Percentiles rank a stretch among this genome's conserved stretches.
These are phyloP conservation scores for Myoxocephalus aenaeus DNA, from an alignment of 2,797 vertebrate genomes.

Conservation along the genomic window DNA sequence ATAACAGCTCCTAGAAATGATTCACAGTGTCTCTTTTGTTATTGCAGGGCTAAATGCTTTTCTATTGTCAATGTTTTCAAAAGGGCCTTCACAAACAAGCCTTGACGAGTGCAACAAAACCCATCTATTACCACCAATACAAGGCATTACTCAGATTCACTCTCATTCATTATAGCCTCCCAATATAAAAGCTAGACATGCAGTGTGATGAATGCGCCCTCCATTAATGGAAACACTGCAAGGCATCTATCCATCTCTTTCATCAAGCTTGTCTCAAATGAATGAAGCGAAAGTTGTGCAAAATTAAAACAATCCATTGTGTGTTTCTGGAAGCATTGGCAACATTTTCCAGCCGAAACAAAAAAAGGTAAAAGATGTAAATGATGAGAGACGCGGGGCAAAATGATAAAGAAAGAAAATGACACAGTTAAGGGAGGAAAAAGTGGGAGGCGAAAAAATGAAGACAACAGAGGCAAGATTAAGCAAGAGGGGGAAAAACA, in stretches of 20 bases:
- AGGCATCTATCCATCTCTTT: slow-evolving; percentile 86
- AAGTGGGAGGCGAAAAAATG: slow-evolving; percentile 38
- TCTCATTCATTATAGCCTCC: slow-evolving; percentile 82
- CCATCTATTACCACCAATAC: slow-evolving; percentile 84
- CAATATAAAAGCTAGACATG: slow-evolving; percentile 81
- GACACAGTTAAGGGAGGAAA: slow-evolving; percentile 45
- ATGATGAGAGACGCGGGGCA: slow-evolving; percentile 44
- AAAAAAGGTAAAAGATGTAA: slow-evolving; percentile 51
- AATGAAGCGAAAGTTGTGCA: slow-evolving; percentile 81
- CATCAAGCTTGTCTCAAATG: slow-evolving; percentile 84
- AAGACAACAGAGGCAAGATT: slow-evolving; percentile 56
- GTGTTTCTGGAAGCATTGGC: slow-evolving; percentile 58
- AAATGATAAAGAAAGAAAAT: slow-evolving; percentile 62
- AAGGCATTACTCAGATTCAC: slow-evolving; percentile 82
- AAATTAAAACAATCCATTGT: slow-evolving; percentile 86
- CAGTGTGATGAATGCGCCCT: slow-evolving; percentile 84
- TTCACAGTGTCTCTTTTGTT: slow-evolving; percentile 76
- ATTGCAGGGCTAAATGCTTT: slow-evolving; percentile 77
- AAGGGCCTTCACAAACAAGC: slow-evolving; percentile 79
- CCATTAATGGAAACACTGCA: slow-evolving; percentile 85
- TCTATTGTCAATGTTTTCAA: slow-evolving; percentile 81
- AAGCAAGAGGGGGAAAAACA: slow-evolving; percentile 53
- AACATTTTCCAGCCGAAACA: slow-evolving; percentile 16
- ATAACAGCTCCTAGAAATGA: slow-evolving; percentile 76
- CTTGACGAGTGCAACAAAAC: slow-evolving; percentile 83